These are phyloP conservation scores for Botrylloides violaceus DNA, from an alignment of 23 tunicate genomes.

Conservation along the genomic window DNA sequence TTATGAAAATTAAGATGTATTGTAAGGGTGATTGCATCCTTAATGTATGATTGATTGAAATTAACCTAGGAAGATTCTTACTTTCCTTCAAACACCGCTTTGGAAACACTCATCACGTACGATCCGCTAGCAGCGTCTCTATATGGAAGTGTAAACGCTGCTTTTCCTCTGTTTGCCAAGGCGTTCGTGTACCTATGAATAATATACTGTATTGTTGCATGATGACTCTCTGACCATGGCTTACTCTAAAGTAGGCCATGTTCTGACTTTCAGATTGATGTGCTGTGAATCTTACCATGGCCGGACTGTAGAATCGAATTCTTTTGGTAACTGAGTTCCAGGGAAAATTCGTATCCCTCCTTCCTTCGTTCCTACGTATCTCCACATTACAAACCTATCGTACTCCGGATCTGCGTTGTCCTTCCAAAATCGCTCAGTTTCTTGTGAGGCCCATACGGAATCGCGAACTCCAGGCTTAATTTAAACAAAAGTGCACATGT, in stretches of 20 bases:
- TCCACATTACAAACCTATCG: conserved; percentile 42
- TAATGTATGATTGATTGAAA: too few species aligned
- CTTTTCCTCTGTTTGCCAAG: conserved; percentile 25
- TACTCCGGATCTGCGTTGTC: conserved; percentile 6
- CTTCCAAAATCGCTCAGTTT: conserved; percentile 20
- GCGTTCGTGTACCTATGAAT: conserved; percentile 35
- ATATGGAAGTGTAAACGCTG: conserved; percentile 40
- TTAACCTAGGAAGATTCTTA: too few species aligned
- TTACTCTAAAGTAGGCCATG: too few species aligned
- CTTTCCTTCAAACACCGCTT: conserved; percentile 41
- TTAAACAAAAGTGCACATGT: too few species aligned
- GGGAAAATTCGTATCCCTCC: conserved; percentile 59
- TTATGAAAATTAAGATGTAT: too few species aligned
- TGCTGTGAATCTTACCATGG: conserved; percentile 60
- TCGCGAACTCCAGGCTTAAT: conserved; percentile 19
- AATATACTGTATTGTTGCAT: too few species aligned
- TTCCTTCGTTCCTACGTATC: conserved; percentile 52
- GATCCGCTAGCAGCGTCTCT: conserved; percentile 31
- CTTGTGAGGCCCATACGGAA: conserved; percentile 19
- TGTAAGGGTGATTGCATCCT: too few species aligned
- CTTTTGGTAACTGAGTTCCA: conserved; percentile 32
- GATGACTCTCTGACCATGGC: too few species aligned
- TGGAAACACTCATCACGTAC: conserved; percentile 18
- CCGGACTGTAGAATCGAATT: conserved; percentile 40
- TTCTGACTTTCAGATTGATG: too few species aligned